Evolutionary conservation across 64 coral and sea anemone species (phyloP), one percentile per base, ranked within the genome.

Genomic region (Stylophora pistillata): DNA sequence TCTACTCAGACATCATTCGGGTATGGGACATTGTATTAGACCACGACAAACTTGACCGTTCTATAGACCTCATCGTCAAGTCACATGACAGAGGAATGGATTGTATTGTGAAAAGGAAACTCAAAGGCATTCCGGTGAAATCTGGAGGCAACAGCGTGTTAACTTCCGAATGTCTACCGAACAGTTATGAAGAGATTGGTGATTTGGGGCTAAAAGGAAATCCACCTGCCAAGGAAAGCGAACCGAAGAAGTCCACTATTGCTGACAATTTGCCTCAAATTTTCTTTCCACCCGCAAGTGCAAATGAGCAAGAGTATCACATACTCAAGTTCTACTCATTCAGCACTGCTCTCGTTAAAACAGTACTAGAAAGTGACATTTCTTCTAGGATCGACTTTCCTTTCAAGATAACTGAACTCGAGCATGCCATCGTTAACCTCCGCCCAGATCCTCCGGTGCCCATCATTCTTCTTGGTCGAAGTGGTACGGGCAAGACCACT

Each of bases 401-500:
- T 61, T 98, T 98, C 55, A 94, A 94, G 77, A 89, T 98, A 30
- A 98, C 95, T 74, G 95, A 98, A 71, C 91, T 87, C 5, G 95
- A 98, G 62, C 88, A 98, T 87, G 91, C 88, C 13, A 94, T 98
- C 84, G 93, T 98, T 56, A 98, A 98, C 71, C 82, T 98, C 20
- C 76, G 74, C n/a, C 91, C 95, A 1, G 10, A 73, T 33, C 86
- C 86, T 25, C 28, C 87, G 15, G 56, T 74, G 53, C 87, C 96
- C 21, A 88, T 98, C 41, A 94, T 98, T 56, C 76, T 98, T 16
- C 87, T 98, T 74, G 96, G 96, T 33, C 96, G 96, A 31, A 98
- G 96, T 88, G 96, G 90, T 13, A 99, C 97, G 16, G 97, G 97
- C 37, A 99, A 99, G 70, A 99, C 97, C 15, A 99, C 97, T 2